Percentiles rank a stretch among this genome's conserved stretches.
phyloP scores from a whole-genome alignment of 1,140 invertebrate genomes.

The Leptestheria dahalacensis region DNA sequence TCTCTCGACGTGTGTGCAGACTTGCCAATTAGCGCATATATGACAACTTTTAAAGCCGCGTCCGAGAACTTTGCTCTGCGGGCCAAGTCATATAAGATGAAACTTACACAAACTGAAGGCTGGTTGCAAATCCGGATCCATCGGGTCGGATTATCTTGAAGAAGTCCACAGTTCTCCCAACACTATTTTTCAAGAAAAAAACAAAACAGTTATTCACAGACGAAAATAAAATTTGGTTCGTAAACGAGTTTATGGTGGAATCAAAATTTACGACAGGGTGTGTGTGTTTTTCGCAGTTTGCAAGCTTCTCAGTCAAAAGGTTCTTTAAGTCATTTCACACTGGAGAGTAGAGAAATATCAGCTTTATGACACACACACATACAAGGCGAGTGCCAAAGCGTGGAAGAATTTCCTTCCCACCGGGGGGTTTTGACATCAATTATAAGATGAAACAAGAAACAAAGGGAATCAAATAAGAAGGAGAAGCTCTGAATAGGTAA shows the following conservation, averaged over 20 bases:
- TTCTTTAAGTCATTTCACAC: too few relatives aligned
- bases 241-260: neutral
- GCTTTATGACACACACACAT: neutral
- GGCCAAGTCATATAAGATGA: too few relatives aligned
- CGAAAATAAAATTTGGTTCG: neutral
- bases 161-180: conserved; percentile 57
- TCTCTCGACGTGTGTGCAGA: too few relatives aligned
- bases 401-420: conserved; percentile 4
- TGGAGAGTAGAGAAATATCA: too few relatives aligned
- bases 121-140: conserved; percentile 21
- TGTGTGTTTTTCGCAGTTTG: too few relatives aligned
- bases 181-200: conserved; percentile 46
- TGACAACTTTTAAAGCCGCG: too few relatives aligned
- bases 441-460: neutral
- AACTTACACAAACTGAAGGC: conserved; percentile 45
- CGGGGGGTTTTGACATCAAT: neutral
- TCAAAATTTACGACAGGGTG: neutral
- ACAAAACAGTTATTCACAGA: neutral
- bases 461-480: too few relatives aligned
- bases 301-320: too few relatives aligned
- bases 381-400: neutral
- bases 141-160: conserved; percentile 46
- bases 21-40: too few relatives aligned
- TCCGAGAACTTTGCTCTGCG: too few relatives aligned
- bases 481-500: too few relatives aligned